Evolutionary conservation across 2,888 invertebrate genomes (phyloP), one percentile per base, ranked within the genome.

Genomic region (Argynnis bischoffii): DNA sequence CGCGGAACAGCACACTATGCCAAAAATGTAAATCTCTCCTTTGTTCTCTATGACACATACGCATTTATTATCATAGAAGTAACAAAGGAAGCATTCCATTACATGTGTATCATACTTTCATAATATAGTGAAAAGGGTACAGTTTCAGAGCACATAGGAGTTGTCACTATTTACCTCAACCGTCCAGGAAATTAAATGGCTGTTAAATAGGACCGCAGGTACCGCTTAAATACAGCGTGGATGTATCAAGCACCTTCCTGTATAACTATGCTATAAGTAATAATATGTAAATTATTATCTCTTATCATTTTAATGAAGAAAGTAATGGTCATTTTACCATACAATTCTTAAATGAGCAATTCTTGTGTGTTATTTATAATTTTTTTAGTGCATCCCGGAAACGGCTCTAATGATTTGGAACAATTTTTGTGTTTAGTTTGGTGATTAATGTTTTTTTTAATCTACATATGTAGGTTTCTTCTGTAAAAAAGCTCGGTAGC

Each of bases 161-260:
- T 56, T 73, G 68, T 65, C 66, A 51, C 55, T 64, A 54, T 64
- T 69, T 71, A 71, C 69, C 71, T 72, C 69, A 61, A 60, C 63
- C 59, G 72, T 68, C 64, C 69, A 72, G 73, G 78, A 78, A 78
- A 80, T 76, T 77, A 72, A 70, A 56, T 69, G 64, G 64, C 63
- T 66, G 63, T 68, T 72, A 67, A 65, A 69, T 57, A 50, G 66
- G 63, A 70, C 72, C 72, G 55, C 70, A 69, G 61, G 41, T 57
- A 72, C 64, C 59, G 64, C 50, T 65, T 67, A 47, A 67, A 61
- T 66, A 67, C 61, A 53, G 63, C 65, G 16, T 46, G 46, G 26
- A 26, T 26, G 26, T 57, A 31, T 57, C 59, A 48, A 15, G 47
- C 59, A 16, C 48, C 31, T 59, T 59, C 48, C 59, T 59, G 48